phyloP scores from a whole-genome alignment of 2,888 invertebrate species.

The Synanthedon myopaeformis region DNA sequence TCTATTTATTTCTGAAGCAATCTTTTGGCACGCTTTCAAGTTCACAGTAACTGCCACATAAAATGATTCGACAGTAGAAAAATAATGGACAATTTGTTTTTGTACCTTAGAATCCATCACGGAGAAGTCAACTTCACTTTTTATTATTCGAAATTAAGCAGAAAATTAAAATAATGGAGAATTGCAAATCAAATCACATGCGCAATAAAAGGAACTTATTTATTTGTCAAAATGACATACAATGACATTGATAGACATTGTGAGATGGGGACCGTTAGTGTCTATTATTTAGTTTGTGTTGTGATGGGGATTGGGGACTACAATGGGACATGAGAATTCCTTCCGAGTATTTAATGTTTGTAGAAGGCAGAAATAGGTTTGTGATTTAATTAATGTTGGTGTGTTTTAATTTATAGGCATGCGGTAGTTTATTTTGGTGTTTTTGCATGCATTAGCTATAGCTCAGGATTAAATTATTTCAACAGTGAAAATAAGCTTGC shows the following conservation, averaged over 20 bases:
- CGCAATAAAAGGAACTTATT: neutral
- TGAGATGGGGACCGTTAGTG: no score
- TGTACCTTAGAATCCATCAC: constrained; percentile 64
- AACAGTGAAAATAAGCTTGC: no score
- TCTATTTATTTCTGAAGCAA: constrained; percentile 62
- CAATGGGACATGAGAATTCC: no score
- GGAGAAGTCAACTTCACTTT: constrained; percentile 2
- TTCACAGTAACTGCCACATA: constrained; percentile 51
- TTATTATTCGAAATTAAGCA: neutral
- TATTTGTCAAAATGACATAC: neutral
- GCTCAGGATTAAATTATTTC: no score
- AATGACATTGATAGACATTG: neutral
- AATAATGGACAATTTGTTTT: constrained; percentile 64
- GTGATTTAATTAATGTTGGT: no score
- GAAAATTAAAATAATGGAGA: neutral
- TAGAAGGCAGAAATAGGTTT: no score
- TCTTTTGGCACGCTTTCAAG: constrained; percentile 64
- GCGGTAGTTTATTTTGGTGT: no score
- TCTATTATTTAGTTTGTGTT: no score
- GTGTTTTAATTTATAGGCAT: no score
- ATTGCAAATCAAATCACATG: neutral
- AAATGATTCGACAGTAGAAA: constrained; percentile 62
- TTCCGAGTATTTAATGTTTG: no score
- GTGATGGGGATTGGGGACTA: no score
- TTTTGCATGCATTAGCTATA: no score